Evolutionary conservation across 2,797 vertebrate species (phyloP), one percentile per base, ranked within the genome.

Genomic region (Brotula barbata): DNA sequence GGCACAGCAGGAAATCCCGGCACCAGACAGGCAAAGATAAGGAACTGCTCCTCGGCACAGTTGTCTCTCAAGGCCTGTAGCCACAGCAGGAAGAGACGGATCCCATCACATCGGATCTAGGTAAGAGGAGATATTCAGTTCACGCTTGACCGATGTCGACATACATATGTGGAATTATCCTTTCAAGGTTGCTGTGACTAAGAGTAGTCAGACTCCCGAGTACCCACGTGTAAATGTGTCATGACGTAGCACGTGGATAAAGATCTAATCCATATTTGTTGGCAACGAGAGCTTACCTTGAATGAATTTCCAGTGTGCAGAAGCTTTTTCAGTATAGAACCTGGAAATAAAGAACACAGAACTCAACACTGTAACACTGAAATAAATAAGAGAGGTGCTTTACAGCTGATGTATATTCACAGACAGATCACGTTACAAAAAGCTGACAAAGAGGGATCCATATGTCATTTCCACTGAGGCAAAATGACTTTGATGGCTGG

Each of bases 261-360:
- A 1, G 12, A 50, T 16, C 44, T 47, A 34, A 41, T 1, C 40
- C 28, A 40, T 40, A 1, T 48, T n/a, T 25, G 37, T 6, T 46
- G 10, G 15, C 0, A n/a, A 50, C 37, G 2, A 49, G 63, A 46
- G 55, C 48, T 80, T 92, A 99, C 97, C 94, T 99, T 99, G 73
- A 95, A 91, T 77, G 95, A 95, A 89, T 99, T 99, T 94, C 96
- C 97, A 94, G 95, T 97, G 92, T 99, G 97, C 90, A 99, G 89
- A 92, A 99, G 95, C 84, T 99, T 99, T 93, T 99, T 99, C 86
- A 99, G 91, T 83, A 97, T 94, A 28, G 96, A 98, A 73, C 96
- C 97, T 99, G 67, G 25, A 78, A 58, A 62, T 54, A 52, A 15
- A 63, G 28, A 25, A 36, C 13, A 47, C 31, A 16, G 42, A 21